Evolutionary conservation across 2,888 invertebrate genomes (phyloP).

Genomic region (Agrochola lota): DNA sequence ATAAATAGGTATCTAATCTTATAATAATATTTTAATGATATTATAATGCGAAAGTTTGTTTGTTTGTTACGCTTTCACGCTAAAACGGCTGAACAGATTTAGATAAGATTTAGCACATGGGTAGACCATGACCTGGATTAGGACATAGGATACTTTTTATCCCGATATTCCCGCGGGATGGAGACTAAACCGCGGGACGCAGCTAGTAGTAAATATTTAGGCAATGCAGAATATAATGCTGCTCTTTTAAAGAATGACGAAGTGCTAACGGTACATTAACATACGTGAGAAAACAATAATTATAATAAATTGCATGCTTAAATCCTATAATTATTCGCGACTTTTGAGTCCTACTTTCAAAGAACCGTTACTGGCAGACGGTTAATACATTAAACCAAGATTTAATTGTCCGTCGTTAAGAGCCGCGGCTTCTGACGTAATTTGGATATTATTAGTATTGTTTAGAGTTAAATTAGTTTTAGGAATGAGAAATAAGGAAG

Average conservation of each 20-base stretch:
- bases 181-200: too few relatives aligned
- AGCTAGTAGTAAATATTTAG: not conserved
- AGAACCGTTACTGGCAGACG: conserved; percentile 58
- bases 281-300: conserved; percentile 30
- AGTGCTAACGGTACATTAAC: conserved; percentile 20
- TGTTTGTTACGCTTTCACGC: too few relatives aligned
- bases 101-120: too few relatives aligned
- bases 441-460: conserved; percentile 48
- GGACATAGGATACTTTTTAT: too few relatives aligned
- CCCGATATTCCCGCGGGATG: too few relatives aligned
- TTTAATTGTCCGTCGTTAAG: conserved; percentile 60
- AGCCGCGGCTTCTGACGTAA: conserved; percentile 39
- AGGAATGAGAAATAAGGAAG: conserved; percentile 40
- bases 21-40: too few relatives aligned
- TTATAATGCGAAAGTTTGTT: too few relatives aligned
- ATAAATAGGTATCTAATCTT: too few relatives aligned
- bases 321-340: conserved; percentile 35
- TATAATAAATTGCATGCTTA: conserved; percentile 37
- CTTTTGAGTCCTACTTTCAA: conserved; percentile 43
- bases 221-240: not conserved
- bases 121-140: too few relatives aligned
- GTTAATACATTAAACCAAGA: conserved; percentile 46
- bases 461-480: conserved; percentile 33
- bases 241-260: not conserved
- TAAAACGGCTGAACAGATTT: too few relatives aligned